A percentile compares a stretch with the other conserved stretches of the same genome.
These are phyloP conservation scores for Microcaecilia unicolor DNA, from an alignment of 2,797 vertebrate genomes.

Conservation along the genomic window DNA sequence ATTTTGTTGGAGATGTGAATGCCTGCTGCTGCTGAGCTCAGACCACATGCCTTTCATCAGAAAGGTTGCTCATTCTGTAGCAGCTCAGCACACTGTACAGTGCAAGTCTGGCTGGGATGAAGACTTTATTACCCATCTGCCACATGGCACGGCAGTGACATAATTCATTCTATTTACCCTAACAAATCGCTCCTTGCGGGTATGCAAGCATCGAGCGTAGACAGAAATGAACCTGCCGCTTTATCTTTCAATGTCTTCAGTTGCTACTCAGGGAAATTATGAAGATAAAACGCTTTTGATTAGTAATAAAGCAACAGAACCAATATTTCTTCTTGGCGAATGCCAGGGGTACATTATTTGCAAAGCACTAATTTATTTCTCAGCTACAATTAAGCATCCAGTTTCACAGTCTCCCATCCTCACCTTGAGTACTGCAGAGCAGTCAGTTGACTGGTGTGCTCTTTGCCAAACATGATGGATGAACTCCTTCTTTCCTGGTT, in stretches of 20 bases:
- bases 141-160: constrained; percentile 17
- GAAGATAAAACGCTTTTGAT: constrained; percentile 9
- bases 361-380: constrained; percentile 8
- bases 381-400: constrained; percentile 12
- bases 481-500: no score
- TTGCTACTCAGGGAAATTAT: not conserved
- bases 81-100: constrained; percentile 33
- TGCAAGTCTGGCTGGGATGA: constrained; percentile 39
- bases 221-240: not conserved
- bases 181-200: constrained; percentile 23
- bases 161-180: constrained; percentile 48
- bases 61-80: no score
- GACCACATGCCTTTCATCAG: no score
- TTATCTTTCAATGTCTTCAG: constrained; percentile 10
- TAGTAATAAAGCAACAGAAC: constrained; percentile 7
- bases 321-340: constrained; percentile 6
- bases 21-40: no score
- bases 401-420: constrained; percentile 1
- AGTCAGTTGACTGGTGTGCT: no score
- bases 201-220: not conserved
- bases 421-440: no score
- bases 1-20: constrained; percentile 6
- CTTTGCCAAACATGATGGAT: no score
- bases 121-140: constrained; percentile 50
- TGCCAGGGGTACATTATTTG: not conserved